Evolutionary conservation across 2,797 vertebrate species (phyloP), one percentile per base, ranked within the genome.

Genomic region (Sebastes cheni): DNA sequence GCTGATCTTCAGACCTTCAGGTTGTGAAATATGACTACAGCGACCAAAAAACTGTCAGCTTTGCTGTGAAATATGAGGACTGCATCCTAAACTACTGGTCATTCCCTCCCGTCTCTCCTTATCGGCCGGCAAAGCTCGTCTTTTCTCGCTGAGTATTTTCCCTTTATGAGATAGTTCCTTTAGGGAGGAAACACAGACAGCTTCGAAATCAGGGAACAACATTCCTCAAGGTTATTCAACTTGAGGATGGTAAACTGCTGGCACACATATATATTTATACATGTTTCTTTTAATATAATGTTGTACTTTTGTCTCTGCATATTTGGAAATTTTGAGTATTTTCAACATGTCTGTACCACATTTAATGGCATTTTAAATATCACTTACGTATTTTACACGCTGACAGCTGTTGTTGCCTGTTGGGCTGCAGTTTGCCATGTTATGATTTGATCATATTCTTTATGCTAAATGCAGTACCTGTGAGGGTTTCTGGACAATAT

Each of bases 1-100:
- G 23, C 29, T 36, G 18, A 83, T 71, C 64, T 68, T 75, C 62
- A 79, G 66, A 76, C 58, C 36, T 14, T 67, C 16, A 66, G 62
- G 27, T 64, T 75, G 42, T 68, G 62, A 71, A 77, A 54, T 72
- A 46, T 61, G 66, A 67, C 50, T 2, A 52, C 5, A 36, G 55
- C 77, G 58, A 75, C 36, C 56, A 64, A 54, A 65, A 81, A 79
- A 78, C 18, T 8, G 22, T 68, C 46, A 42, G 23, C 12, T 71
- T 67, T 16, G 6, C 16, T 27, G 7, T 59, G 55, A 80, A 75
- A 67, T 67, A 58, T 67, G 32, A 81, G 29, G 69, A 66, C 16
- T 16, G 29, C 8, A 25, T 32, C n/a, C 18, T 46, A 5, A 50
- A 77, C 73, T 20, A 22, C n/a, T 25, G 29, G 62, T 64, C n/a